phyloP scores from a whole-genome alignment of 2,888 invertebrate genomes.

The Acronicta leporina region DNA sequence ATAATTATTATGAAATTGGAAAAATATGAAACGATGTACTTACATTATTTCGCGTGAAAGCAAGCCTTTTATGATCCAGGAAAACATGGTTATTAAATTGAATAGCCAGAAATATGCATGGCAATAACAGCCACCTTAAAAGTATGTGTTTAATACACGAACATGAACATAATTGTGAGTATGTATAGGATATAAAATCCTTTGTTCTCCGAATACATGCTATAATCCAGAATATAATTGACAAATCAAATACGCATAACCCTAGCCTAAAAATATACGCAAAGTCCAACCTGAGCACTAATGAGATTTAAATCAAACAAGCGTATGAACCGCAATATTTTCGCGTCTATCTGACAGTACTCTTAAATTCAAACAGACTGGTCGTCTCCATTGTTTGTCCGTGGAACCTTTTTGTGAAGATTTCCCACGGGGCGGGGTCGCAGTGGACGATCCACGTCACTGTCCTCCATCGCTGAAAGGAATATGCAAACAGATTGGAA shows the following conservation, averaged over 20 bases:
- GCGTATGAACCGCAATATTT: constrained; percentile 44
- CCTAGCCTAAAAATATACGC: constrained; percentile 16
- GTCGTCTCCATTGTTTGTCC: constrained; percentile 76
- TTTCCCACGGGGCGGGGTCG: constrained; percentile 77
- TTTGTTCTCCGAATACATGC: too few relatives aligned
- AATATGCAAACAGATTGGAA: constrained; percentile 79
- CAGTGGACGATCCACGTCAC: constrained; percentile 72
- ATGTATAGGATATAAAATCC: too few relatives aligned
- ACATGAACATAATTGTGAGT: too few relatives aligned
- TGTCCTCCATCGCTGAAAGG: constrained; percentile 69
- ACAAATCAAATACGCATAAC: neutral
- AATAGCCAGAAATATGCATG: neutral
- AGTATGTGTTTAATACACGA: too few relatives aligned
- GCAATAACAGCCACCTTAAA: too few relatives aligned
- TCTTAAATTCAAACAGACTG: constrained; percentile 70
- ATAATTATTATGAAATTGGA: constrained; percentile 6
- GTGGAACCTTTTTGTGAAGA: constrained; percentile 82
- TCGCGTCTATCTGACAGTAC: constrained; percentile 46
- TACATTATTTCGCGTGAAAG: too few relatives aligned
- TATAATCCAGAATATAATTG: neutral
- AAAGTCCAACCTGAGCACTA: constrained; percentile 24
- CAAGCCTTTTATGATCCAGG: neutral
- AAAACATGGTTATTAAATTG: neutral
- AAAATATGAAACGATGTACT: constrained; percentile 6
- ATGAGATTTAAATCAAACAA: constrained; percentile 53